Evolutionary conservation across 92 coral and sea anemone genomes (phyloP).

Genomic region (Bergia sp.): DNA sequence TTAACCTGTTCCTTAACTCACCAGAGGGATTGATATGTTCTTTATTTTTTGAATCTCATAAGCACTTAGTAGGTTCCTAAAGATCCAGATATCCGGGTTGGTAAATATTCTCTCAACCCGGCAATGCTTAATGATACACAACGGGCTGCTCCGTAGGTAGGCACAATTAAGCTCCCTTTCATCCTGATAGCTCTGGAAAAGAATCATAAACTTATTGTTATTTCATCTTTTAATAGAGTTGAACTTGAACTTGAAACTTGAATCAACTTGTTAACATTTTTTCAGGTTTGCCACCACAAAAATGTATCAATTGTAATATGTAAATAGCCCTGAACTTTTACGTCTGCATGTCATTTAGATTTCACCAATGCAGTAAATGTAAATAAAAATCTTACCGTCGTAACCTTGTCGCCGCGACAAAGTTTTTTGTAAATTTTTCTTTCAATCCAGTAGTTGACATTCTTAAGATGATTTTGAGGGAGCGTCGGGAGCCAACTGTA

Average conservation of each 20-base stretch:
- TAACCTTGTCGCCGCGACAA: constrained; percentile 92
- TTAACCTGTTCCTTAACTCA: constrained; percentile 27
- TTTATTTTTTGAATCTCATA: constrained; percentile 83
- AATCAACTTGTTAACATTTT: too few relatives aligned
- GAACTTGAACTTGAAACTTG: too few relatives aligned
- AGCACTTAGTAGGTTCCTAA: constrained; percentile 74
- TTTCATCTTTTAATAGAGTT: too few relatives aligned
- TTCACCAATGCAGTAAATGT: neutral
- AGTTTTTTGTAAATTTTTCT: constrained; percentile 79
- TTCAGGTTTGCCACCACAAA: too few relatives aligned
- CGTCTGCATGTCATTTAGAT: too few relatives aligned
- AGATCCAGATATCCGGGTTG: constrained; percentile 87
- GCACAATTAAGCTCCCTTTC: constrained; percentile 70
- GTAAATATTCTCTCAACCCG: constrained; percentile 86
- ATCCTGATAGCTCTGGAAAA: constrained; percentile 78
- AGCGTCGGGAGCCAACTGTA: constrained; percentile 58
- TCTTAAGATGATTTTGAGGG: constrained; percentile 52
- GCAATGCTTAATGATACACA: constrained; percentile 81
- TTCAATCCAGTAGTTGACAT: constrained; percentile 81
- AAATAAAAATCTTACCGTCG: constrained; percentile 52
- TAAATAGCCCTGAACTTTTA: neutral
- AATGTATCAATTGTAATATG: neutral
- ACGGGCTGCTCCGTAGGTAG: constrained; percentile 69
- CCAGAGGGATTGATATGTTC: constrained; percentile 83
- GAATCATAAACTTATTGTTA: neutral